Evolutionary conservation across 2,797 vertebrate genomes (phyloP), one percentile per base, ranked within the genome.

Genomic region (Rhynchonycteris naso): DNA sequence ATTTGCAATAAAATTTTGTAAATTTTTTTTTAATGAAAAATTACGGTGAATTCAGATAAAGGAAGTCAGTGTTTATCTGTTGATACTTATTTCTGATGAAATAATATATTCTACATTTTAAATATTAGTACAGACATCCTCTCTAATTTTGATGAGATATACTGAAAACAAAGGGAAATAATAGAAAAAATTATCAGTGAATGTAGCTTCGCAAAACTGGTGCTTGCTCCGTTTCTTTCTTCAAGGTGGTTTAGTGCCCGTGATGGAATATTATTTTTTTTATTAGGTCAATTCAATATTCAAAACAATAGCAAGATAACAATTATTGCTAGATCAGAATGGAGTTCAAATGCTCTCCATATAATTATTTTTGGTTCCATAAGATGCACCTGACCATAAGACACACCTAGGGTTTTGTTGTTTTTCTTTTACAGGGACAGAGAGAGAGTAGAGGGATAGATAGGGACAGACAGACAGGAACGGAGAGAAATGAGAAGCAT

Each of bases 1-100:
- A 79, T 88, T 75, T 88, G 63, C 35, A 78, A 28, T 88, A 88
- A 82, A 91, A 54, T 69, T 58, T 88, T n/a, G 21, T 88, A 52
- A 88, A 38, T 95, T 95, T 93, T 91, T 19, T 83, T 95, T 93
- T 43, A 43, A 47, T 83, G 72, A 71, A 91, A 94, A 88, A 56
- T 80, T 54, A 88, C 66, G 75, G 30, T 91, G 1, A 30, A 74
- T 22, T 22, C 61, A 91, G 82, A 81, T 84, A 69, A 84, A 94
- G 35, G 50, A 94, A 83, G 24, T 85, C 94, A 52, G 69, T 81
- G 61, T 90, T 92, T 69, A 69, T 89, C 14, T 89, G 33, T 91
- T 80, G 81, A 79, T 93, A 69, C 81, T 91, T 78, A 61, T 33
- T 94, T 72, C 33, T 74, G 72, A 82, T 95, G 47, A 90, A 93